Evolutionary conservation across 2,113 vertebrate species (phyloP), one percentile per base, ranked within the genome.

Genomic region (Corydoras sp.): DNA sequence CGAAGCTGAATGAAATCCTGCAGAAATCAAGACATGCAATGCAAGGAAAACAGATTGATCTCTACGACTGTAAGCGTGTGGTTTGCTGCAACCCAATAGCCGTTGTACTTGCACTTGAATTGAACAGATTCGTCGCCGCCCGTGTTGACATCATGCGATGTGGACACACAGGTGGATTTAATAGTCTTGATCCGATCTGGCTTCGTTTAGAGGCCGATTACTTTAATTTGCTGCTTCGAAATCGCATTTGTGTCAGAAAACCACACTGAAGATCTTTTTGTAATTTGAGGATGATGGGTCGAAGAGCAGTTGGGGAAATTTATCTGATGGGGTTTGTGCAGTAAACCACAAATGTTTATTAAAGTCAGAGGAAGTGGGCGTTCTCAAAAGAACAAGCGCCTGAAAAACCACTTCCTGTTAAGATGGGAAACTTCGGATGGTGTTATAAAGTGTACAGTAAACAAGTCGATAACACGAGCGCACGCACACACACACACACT

Each of bases 321-420:
- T 78, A 79, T 81, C 80, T 77, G 75, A 77, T 77, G 80, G 78
- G 79, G 76, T 82, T 83, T 76, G 75, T 73, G 73, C 79, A 67
- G 56, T 68, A 78, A 83, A 78, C 82, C 82, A 75, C 82, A 83
- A 75, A 75, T 79, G 79, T 83, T 83, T 82, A 83, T 83, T 79
- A 83, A 81, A 82, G 77, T 81, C 73, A 79, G 48, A 82, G 82
- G 82, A 83, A 83, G 79, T 82, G 77, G 82, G 82, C 68, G 82
- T 82, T 80, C 76, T 78, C 75, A 66, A 73, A 82, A 82, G 80
- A 83, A 82, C 18, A 77, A 78, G 82, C 77, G 70, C 65, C 68
- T 79, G 35, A 73, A 58, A 76, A 79, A 81, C 80, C 82, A 80
- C 80, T 83, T 83, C 82, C 82, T 83, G 82, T 79, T 76, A 79